Evolutionary conservation across 2,888 invertebrate species (phyloP).

Genomic region (Machimus rusticus): DNA sequence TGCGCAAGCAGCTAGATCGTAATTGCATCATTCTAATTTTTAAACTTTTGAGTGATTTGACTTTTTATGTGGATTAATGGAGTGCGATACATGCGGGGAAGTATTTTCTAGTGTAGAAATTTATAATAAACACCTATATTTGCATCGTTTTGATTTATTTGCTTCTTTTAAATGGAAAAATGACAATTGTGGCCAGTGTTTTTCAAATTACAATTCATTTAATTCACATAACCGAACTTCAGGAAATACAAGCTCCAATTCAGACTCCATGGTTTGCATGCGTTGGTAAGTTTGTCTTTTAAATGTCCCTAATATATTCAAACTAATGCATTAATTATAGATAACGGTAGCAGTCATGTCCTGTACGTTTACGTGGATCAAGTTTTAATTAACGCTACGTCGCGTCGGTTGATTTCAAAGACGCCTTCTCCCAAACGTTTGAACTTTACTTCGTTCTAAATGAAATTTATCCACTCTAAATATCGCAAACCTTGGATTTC

Average conservation of each 20-base stretch:
- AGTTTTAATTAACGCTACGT: too few species aligned
- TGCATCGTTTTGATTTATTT: background rate
- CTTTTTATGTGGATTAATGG: too few species aligned
- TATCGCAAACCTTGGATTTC: too few species aligned
- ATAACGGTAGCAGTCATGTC: background rate
- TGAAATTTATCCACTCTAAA: too few species aligned
- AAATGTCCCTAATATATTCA: background rate
- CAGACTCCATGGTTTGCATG: background rate
- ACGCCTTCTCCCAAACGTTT: too few species aligned
- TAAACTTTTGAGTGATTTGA: too few species aligned
- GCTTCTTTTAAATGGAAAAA: background rate
- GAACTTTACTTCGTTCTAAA: too few species aligned
- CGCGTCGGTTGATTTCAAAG: too few species aligned
- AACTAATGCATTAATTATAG: background rate
- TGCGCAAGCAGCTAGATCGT: too few species aligned
- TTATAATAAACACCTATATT: constrained; percentile 1
- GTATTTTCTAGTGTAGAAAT: background rate
- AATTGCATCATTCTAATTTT: too few species aligned
- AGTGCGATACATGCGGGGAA: too few species aligned
- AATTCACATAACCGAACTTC: background rate
- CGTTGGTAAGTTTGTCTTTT: background rate
- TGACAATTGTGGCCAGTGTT: background rate
- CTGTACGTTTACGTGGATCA: background rate
- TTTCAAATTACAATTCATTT: background rate
- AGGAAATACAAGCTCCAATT: background rate